Base-by-base conservation (phyloP, 2,888 invertebrate genomes). In the Acleris sparsana region DNA sequence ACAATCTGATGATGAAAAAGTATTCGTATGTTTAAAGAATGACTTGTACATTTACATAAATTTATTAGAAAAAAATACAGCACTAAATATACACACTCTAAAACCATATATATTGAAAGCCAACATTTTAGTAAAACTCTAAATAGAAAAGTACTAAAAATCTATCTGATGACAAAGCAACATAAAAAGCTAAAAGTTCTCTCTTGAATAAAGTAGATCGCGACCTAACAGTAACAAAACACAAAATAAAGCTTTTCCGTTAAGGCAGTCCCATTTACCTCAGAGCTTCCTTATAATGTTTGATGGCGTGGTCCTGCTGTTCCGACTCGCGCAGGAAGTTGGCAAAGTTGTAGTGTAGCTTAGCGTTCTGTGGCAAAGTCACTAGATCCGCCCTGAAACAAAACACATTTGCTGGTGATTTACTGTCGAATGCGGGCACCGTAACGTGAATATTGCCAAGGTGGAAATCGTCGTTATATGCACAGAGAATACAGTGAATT, bases 341-440 rank as follows among this genome's bases (percentile, higher is more conserved):
- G 65, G 95, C 97, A 80, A 96, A 97, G 94, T 97, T 97, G 94
- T 97, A 97, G 93, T 97, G 97, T 94, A 97, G 96, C 93, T 97
- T 97, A 75, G 97, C 97, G 88, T 97, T 98, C 87, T 96, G 95
- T 58, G 97, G 97, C 76, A 97, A 89, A 73, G 95, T 95, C 85
- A 94, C 93, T 80, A 97, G 92, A 73, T 97, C 97, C 78, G 97
- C 95, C 82, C 97, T 97, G 93, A 83, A 85, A 86, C 87, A 87
- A 88, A 84, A 86, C 84, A 86, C 87, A 86, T 85, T 86, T 80
- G 69, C 76, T 62, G 77, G 81, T 85, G 80, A 87, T 86, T 84
- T 85, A 86, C 77, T 75, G 62, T 58, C 69, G 70, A 81, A 81
- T 74, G 73, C 75, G 73, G 75, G 69, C 70, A 71, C 75, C 73